Evolutionary conservation across 2,888 invertebrate genomes (phyloP).

Genomic region (Pterostichus madidus): DNA sequence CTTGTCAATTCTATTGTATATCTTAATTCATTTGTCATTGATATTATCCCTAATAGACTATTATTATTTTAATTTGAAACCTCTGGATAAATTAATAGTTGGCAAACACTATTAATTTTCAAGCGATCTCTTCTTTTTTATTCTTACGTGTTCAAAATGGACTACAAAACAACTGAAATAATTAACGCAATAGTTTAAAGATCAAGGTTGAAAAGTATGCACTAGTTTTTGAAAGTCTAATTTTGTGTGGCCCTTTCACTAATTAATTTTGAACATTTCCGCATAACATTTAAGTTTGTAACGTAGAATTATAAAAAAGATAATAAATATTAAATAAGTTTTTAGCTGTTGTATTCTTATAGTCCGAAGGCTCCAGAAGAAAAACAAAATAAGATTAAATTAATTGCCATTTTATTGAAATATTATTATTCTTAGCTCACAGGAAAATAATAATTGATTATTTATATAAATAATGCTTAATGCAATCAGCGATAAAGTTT

Average conservation of each 20-base stretch:
- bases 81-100: conserved; percentile 2
- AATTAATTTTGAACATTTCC: conserved; percentile 16
- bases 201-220: conserved; percentile 49
- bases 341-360: not conserved
- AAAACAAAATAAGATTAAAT: not conserved
- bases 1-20: conserved; percentile 29
- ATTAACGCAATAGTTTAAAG: conserved; percentile 18
- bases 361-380: not conserved
- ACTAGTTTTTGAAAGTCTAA: conserved; percentile 40
- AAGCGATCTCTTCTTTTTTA: conserved; percentile 8
- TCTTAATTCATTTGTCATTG: conserved; percentile 42
- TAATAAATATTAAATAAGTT: conserved; percentile 17
- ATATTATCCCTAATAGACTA: conserved; percentile 32
- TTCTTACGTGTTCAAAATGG: not conserved
- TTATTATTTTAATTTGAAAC: conserved; percentile 39
- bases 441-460: not conserved
- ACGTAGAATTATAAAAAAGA: not conserved
- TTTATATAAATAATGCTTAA: conserved; percentile 2
- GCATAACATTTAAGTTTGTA: conserved; percentile 9
- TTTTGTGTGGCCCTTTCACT: conserved; percentile 50
- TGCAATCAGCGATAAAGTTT: not conserved
- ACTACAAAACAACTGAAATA: conserved; percentile 20
- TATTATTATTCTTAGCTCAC: conserved; percentile 20
- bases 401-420: not conserved
- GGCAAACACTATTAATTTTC: conserved; percentile 19